Base-by-base conservation (phyloP, 1,140 invertebrate species). In the Drosophila lowei region DNA sequence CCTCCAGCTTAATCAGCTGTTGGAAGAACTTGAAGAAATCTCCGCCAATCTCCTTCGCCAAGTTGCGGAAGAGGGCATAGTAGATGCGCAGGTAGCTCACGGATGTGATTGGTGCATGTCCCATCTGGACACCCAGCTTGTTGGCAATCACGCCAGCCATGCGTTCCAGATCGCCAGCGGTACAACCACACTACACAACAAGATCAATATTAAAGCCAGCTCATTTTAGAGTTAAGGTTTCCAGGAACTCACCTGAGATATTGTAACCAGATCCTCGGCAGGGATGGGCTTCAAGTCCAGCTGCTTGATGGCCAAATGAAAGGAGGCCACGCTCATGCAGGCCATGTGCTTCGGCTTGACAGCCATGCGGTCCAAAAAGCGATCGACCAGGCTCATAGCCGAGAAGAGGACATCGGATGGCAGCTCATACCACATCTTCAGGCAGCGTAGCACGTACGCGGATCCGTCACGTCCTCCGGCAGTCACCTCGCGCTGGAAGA, bases 371-470 rank as follows among this genome's bases (percentile, higher is more conserved):
- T 94, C 94, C 56, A 95, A 86, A 72, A 95, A 96, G 73, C 95
- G 93, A 90, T 97, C 96, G 90, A 96, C 95, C 60, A 95, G 88
- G 90, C 95, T 96, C 89, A 96, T 94, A 49, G 95, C 95, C 62
- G 94, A 93, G 89, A 96, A 94, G 65, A 96, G 93, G 13, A 96
- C 95, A 72, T 96, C 95, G 9, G 95, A 94, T 4, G 95, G 95
- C 77, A 96, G 90, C 88, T 96, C 95, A 88, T 95, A 97, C 95
- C 95, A 96, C 67, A 96, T 94, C 92, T 96, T 96, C 42, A 97
- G 93, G 89, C 95, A 96, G 61, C 95, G 93, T 76, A 96, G 92
- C 72, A 96, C 95, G 90, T 96, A 95, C 6, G 95, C 95, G 2
- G 95, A 95, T 49, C 94, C 95, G 92, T 96, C 95, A 3, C 96